Percentiles rank a stretch among this genome's conserved stretches.
Evolutionary conservation across 2,113 vertebrate species (phyloP).

Genomic region (Procapra przewalskii): DNA sequence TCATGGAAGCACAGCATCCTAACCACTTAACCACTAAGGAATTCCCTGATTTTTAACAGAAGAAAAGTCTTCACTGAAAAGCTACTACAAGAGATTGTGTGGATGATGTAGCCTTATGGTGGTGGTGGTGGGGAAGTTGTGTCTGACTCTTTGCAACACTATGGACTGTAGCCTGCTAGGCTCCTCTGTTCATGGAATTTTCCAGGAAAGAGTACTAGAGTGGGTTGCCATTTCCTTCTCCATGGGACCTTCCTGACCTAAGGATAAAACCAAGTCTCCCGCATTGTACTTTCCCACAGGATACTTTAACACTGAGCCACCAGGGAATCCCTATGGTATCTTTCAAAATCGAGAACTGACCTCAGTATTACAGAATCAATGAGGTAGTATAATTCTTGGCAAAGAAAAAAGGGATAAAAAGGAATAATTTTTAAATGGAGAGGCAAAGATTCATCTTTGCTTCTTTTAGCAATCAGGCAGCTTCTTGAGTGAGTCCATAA

Average conservation of each 20-base stretch:
- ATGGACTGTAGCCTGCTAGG: background rate
- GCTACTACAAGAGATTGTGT: background rate
- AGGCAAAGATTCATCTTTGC: background rate
- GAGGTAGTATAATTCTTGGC: background rate
- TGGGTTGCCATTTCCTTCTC: background rate
- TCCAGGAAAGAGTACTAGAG: background rate
- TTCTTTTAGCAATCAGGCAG: background rate
- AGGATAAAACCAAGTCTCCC: background rate
- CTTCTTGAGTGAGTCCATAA: background rate
- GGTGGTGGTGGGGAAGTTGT: background rate
- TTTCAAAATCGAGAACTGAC: background rate
- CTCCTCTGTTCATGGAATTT: background rate
- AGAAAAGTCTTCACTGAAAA: background rate
- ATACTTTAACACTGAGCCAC: background rate
- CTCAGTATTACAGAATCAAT: background rate
- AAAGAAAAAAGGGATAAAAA: background rate
- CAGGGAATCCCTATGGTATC: background rate
- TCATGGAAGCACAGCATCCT: background rate
- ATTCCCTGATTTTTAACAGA: background rate
- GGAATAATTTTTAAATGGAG: background rate
- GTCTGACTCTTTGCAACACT: background rate
- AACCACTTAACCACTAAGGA: background rate
- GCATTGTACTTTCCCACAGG: background rate
- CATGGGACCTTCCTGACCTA: background rate
- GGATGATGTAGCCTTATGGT: background rate